Base-by-base conservation (phyloP, 2,797 vertebrate genomes). In the Ciconia nigra region DNA sequence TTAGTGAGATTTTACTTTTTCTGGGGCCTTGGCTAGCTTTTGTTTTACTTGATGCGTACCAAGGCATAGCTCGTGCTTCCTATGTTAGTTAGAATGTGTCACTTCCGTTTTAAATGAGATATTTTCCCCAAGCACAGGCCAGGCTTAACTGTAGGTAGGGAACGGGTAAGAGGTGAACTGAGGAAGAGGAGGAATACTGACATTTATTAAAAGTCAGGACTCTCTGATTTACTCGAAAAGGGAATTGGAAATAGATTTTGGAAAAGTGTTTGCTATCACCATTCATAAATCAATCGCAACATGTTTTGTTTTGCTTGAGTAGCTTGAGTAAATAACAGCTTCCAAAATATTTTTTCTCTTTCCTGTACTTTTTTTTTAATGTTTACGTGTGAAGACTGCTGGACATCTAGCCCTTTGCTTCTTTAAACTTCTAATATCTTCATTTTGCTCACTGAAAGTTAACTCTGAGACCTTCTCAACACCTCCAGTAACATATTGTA, bases 41-140 rank as follows among this genome's bases (percentile, higher is more conserved):
- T 65, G 52, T n/a, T 49, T 35, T 11, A 31, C 24, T 29, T 49
- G 31, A 25, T 31, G 51, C 1, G 0, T 65, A 4, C 15, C 0
- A 4, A 44, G 29, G 24, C 59, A 10, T 24, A 24, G 35, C 35
- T 41, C 15, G 3, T 10, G 59, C 42, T 73, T 55, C n/a, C 28
- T 15, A 1, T 8, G 41, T 55, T 54, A 25, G 57, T 24, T 44
- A 14, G 58, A 37, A 18, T 11, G 19, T n/a, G 22, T 73, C 49
- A 15, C 58, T 73, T 33, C 14, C 7, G 41, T 39, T 55, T 31
- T 33, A 83, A 39, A 55, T 39, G 24, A 65, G 41, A 3, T 15
- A 2, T 73, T 63, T 63, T 65, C n/a, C 39, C 41, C 58, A 26
- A 11, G 33, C 18, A 3, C 13, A 22, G 18, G 6, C 14, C 37